These are phyloP conservation scores for Allygus modestus DNA, from an alignment of 2,888 invertebrate genomes.

Conservation along the genomic window DNA sequence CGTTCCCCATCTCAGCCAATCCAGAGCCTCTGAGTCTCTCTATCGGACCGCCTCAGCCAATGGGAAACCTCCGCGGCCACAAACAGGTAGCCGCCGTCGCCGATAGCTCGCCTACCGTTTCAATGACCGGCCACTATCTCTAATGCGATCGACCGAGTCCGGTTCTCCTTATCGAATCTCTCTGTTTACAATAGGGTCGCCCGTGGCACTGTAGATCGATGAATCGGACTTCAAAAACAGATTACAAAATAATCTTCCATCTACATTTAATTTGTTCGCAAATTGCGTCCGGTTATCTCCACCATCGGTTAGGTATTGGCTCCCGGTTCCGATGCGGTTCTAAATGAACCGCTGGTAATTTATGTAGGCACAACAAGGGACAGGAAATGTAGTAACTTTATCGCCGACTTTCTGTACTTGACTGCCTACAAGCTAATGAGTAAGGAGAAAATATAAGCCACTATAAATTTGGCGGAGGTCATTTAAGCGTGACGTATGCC, in stretches of 20 bases:
- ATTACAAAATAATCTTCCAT: slow-evolving; percentile 57
- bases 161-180: slow-evolving; percentile 52
- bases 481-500: too few relatives aligned
- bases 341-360: slow-evolving; percentile 33
- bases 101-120: slow-evolving; percentile 42
- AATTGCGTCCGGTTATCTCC: slow-evolving; percentile 40
- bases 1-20: slow-evolving; percentile 52
- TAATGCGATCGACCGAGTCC: slow-evolving; percentile 36
- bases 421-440: too few relatives aligned
- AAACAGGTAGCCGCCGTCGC: slow-evolving; percentile 28
- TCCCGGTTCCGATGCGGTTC: slow-evolving; percentile 6
- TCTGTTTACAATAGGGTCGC: slow-evolving; percentile 58
- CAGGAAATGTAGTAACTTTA: background rate
- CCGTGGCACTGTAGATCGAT: slow-evolving; percentile 52
- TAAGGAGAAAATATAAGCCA: too few relatives aligned
- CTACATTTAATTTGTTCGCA: slow-evolving; percentile 59
- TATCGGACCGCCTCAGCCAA: slow-evolving; percentile 53
- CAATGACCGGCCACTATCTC: slow-evolving; percentile 53
- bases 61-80: background rate
- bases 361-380: background rate
- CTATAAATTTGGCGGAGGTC: too few relatives aligned
- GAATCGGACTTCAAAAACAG: slow-evolving; percentile 58
- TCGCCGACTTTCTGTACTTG: background rate
- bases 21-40: slow-evolving; percentile 1
- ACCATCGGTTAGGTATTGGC: slow-evolving; percentile 13